These are phyloP conservation scores for Xyrichtys novacula DNA, from an alignment of 2,797 vertebrate genomes.

Conservation along the genomic window DNA sequence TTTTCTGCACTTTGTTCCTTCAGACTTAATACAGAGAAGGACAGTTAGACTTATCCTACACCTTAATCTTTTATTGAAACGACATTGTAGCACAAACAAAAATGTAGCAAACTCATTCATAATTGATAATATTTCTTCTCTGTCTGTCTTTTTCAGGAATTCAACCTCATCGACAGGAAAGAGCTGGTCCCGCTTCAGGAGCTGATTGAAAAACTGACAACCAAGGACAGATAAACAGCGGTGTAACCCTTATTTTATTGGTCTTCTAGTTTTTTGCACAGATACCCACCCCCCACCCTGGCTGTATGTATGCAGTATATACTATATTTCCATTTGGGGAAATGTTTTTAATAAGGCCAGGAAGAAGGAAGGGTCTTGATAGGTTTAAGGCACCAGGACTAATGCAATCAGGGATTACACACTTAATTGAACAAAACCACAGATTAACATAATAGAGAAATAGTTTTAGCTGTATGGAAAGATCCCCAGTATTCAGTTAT, in stretches of 20 bases:
- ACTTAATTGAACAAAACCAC: constrained; percentile 62
- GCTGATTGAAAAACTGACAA: constrained; percentile 98
- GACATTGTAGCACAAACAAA: too few relatives aligned
- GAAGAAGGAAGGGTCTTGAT: constrained; percentile 73
- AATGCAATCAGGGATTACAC: constrained; percentile 78
- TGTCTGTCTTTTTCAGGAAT: constrained; percentile 86
- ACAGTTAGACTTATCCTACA: too few relatives aligned
- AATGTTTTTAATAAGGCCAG: constrained; percentile 80
- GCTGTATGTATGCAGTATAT: constrained; percentile 84
- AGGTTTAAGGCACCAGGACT: constrained; percentile 75
- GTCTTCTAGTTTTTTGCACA: constrained; percentile 84
- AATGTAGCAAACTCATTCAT: too few relatives aligned
- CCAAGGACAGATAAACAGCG: constrained; percentile 95
- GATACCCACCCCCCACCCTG: constrained; percentile 79
- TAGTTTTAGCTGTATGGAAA: constrained; percentile 50
- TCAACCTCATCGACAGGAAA: constrained; percentile 98
- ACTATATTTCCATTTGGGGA: constrained; percentile 83
- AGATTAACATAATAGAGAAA: constrained; percentile 55
- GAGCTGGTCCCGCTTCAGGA: constrained; percentile 97
- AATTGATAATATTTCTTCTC: neutral
- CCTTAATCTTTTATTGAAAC: too few relatives aligned
- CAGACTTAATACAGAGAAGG: too few relatives aligned
- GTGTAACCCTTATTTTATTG: constrained; percentile 64
- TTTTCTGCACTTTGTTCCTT: too few relatives aligned
- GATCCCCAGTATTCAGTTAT: constrained; percentile 55